A percentile compares a stretch with the other conserved stretches of the same genome.
phyloP scores from a whole-genome alignment of 2,113 vertebrate genomes.

The Seriola quinqueradiata region DNA sequence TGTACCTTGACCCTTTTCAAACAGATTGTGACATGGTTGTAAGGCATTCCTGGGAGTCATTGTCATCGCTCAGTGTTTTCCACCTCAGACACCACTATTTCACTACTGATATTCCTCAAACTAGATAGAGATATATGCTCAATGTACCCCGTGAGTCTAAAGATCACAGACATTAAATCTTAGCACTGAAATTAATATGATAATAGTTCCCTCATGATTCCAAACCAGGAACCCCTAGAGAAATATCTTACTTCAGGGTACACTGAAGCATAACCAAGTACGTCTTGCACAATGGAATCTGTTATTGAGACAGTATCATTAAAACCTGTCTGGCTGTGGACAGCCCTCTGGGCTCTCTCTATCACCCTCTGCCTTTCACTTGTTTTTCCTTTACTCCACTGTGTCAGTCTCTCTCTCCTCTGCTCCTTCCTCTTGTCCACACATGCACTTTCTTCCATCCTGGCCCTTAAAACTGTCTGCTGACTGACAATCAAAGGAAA shows the following conservation, averaged over 20 bases:
- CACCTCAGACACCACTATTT: not conserved
- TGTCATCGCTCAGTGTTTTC: not conserved
- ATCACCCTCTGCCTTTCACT: conserved; percentile 32
- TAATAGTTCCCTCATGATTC: not conserved
- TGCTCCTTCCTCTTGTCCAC: conserved; percentile 6
- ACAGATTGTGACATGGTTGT: not conserved
- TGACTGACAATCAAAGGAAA: conserved; percentile 47
- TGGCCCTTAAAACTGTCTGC: conserved; percentile 30
- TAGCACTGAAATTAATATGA: not conserved
- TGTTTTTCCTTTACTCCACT: conserved; percentile 35
- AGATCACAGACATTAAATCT: not conserved
- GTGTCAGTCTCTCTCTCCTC: conserved; percentile 4
- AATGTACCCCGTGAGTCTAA: not conserved
- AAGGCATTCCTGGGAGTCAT: not conserved
- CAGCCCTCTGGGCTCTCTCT: conserved; percentile 30
- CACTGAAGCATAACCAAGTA: conserved; percentile 22
- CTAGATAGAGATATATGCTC: not conserved
- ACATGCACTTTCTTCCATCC: conserved; percentile 24
- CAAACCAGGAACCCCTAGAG: conserved; percentile 5
- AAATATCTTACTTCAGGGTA: conserved; percentile 33
- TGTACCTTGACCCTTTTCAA: conserved; percentile 2
- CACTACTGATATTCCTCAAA: not conserved
- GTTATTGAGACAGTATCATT: conserved; percentile 64
- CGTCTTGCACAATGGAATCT: conserved; percentile 40
- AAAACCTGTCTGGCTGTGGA: conserved; percentile 52